A percentile compares a stretch with the other conserved stretches of the same genome.
Evolutionary conservation across 35 echinoderm and acorn worm species (phyloP).

Genomic region (Ophioderma brevispina): DNA sequence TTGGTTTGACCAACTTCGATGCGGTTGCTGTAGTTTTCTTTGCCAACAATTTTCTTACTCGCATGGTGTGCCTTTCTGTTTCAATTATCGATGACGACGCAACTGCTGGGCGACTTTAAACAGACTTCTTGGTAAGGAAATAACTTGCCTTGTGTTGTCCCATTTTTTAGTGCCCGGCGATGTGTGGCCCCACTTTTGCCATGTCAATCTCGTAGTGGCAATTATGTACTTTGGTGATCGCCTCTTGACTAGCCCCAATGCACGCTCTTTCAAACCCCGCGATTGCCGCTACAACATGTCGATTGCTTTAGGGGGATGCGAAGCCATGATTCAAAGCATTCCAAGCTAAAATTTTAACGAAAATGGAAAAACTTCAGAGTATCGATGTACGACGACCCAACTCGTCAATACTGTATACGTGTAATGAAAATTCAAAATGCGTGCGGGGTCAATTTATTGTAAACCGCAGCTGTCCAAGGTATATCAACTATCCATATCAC

Average conservation of each 20-base stretch:
- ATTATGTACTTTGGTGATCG: not conserved
- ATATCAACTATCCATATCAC: not conserved
- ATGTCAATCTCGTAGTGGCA: not conserved
- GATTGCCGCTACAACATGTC: not conserved
- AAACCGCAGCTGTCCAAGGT: not conserved
- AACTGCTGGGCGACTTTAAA: not conserved
- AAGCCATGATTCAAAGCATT: not conserved
- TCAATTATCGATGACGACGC: not conserved
- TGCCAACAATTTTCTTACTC: not conserved
- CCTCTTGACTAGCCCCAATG: not conserved
- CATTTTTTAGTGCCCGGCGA: not conserved
- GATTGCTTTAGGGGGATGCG: not conserved
- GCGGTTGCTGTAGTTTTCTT: not conserved
- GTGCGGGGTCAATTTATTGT: not conserved
- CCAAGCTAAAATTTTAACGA: not conserved
- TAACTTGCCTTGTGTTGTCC: not conserved
- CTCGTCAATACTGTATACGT: too few relatives aligned
- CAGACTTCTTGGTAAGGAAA: not conserved
- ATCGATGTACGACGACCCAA: too few relatives aligned
- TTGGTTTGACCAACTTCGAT: not conserved
- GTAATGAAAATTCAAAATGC: not conserved
- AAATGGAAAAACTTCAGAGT: not conserved
- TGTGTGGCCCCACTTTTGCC: not conserved
- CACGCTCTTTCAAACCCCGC: not conserved
- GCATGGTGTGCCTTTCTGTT: not conserved